Evolutionary conservation across 2,888 invertebrate species (phyloP).

Genomic region (Azorinus chamasolen): DNA sequence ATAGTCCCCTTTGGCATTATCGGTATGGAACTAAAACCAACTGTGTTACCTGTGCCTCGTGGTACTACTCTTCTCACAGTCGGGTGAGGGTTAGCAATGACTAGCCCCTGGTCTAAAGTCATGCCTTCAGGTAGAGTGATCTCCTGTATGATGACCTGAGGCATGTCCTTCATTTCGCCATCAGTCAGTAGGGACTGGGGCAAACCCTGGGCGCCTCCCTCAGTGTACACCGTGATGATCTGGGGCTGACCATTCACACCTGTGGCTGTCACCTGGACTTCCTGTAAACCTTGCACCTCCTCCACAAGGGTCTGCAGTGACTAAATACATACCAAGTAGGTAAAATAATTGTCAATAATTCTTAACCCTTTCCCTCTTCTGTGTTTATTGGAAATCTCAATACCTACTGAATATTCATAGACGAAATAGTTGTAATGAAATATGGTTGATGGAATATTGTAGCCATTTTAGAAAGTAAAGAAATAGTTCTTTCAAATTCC

Average conservation of each 20-base stretch:
- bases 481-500: too few relatives aligned
- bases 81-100: constrained; percentile 36
- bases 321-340: too few relatives aligned
- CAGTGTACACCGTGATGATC: constrained; percentile 59
- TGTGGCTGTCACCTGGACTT: constrained; percentile 44
- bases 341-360: too few relatives aligned
- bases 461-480: too few relatives aligned
- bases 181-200: constrained; percentile 39
- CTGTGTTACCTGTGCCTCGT: constrained; percentile 55
- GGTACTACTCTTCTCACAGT: constrained; percentile 48
- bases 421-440: too few relatives aligned
- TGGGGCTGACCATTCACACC: constrained; percentile 46
- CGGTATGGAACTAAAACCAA: too few relatives aligned
- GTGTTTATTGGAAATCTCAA: too few relatives aligned
- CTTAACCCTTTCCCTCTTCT: too few relatives aligned
- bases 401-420: too few relatives aligned
- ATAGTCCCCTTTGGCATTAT: too few relatives aligned
- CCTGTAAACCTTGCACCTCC: constrained; percentile 39
- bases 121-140: constrained; percentile 60
- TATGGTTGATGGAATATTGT: too few relatives aligned
- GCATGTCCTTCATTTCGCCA: constrained; percentile 16
- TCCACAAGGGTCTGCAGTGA: constrained; percentile 19
- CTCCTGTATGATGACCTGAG: constrained; percentile 61
- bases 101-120: constrained; percentile 46
- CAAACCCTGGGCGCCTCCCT: constrained; percentile 37